Evolutionary conservation across 2,888 invertebrate genomes (phyloP).

Genomic region (Norana najaformis): DNA sequence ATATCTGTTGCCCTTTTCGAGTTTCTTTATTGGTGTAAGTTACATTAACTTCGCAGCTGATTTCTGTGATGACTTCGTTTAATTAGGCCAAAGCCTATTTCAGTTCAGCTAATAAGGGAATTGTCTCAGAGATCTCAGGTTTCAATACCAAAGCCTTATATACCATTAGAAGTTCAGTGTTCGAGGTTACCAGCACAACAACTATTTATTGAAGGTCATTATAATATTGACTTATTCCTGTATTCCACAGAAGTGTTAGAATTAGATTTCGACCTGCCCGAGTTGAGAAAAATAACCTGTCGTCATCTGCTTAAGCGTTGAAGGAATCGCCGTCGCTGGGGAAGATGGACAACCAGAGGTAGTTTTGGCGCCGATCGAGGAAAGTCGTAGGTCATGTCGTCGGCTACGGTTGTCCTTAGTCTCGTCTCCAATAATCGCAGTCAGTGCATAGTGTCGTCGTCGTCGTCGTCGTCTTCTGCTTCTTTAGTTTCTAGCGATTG

Average conservation of each 20-base stretch:
- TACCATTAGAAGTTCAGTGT: background rate
- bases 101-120: background rate
- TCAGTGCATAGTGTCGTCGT: too few species aligned
- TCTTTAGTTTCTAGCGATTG: background rate
- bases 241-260: background rate
- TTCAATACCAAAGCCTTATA: background rate
- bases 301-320: background rate
- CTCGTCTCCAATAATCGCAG: too few species aligned
- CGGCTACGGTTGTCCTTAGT: too few species aligned
- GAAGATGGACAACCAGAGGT: too few species aligned
- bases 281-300: background rate
- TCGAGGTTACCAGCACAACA: background rate
- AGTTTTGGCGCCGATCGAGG: background rate
- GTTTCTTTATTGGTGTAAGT: too few species aligned
- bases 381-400: background rate
- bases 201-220: background rate
- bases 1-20: background rate
- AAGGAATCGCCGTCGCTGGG: background rate
- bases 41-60: background rate
- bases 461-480: background rate
- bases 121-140: background rate
- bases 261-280: background rate
- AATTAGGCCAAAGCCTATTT: too few species aligned
- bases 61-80: background rate
- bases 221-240: conserved; percentile 1